A percentile compares a stretch with the other conserved stretches of the same genome.
Conservation (phyloP, 2,888 invertebrate species). For the Lacanobia wlatinum region DNA sequence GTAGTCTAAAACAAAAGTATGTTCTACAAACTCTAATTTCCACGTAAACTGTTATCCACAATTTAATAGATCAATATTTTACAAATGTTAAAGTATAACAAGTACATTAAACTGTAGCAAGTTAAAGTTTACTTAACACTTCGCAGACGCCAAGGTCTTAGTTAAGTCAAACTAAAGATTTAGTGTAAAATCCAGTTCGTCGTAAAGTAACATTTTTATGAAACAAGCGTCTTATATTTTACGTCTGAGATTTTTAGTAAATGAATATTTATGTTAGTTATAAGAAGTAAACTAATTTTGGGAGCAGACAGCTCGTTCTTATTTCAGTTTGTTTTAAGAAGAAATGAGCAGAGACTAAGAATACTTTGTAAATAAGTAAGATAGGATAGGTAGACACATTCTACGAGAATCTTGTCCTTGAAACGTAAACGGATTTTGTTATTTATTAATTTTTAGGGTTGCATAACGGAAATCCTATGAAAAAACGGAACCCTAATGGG, state of each 20-base stretch:
- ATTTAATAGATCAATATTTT: slow-evolving; percentile 12
- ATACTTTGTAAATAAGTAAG: not conserved
- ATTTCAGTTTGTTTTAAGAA: slow-evolving; percentile 10
- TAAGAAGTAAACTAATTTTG: slow-evolving; percentile 20
- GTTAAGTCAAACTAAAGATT: slow-evolving; percentile 41
- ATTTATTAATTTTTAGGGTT: not conserved
- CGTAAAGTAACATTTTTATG: slow-evolving; percentile 33
- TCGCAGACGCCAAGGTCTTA: slow-evolving; percentile 36
- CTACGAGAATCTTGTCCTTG: not conserved
- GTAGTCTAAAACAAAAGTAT: not conserved
- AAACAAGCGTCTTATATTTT: slow-evolving; percentile 5
- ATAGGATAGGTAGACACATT: not conserved
- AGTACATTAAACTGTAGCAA: slow-evolving; percentile 45
- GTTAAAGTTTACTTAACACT: slow-evolving; percentile 41
- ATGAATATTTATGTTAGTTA: slow-evolving; percentile 23
- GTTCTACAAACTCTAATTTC: not conserved
- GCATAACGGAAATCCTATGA: not conserved
- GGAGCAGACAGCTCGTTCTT: not conserved
- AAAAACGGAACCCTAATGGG: not conserved
- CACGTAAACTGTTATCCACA: not conserved
- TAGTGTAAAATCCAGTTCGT: slow-evolving; percentile 14
- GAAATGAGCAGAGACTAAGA: not conserved
- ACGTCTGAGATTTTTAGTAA: slow-evolving; percentile 1
- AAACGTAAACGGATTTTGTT: not conserved
- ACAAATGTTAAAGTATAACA: slow-evolving; percentile 15